Evolutionary conservation across 2,113 vertebrate species (phyloP).

Genomic region (Muscicapa adusta): DNA sequence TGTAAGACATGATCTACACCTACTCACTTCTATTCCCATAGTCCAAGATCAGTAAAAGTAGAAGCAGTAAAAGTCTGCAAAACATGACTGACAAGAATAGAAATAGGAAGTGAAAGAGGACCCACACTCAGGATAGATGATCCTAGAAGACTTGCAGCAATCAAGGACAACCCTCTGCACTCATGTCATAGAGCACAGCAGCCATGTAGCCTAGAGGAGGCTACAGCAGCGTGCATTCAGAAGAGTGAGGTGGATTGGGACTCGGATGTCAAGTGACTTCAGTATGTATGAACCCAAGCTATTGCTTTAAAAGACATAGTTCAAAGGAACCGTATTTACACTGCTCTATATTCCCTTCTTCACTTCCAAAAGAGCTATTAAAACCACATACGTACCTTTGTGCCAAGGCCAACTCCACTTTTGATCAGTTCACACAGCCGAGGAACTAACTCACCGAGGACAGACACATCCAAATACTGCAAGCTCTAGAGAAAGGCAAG

Average conservation of each 20-base stretch:
- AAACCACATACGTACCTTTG: constrained; percentile 81
- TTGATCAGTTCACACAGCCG: constrained; percentile 91
- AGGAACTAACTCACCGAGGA: constrained; percentile 90
- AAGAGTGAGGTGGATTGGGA: not conserved
- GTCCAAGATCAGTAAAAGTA: not conserved
- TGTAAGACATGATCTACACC: not conserved
- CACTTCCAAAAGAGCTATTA: not conserved
- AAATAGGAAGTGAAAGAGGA: not conserved
- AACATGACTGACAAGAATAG: not conserved
- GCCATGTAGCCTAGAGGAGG: not conserved
- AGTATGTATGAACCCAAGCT: not conserved
- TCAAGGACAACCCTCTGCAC: not conserved
- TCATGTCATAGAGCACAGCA: not conserved
- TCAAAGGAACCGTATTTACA: not conserved
- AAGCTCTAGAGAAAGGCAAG: constrained; percentile 80
- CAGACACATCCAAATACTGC: constrained; percentile 91
- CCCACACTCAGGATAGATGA: not conserved
- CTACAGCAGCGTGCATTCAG: not conserved
- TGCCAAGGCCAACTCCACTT: constrained; percentile 93
- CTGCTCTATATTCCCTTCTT: not conserved
- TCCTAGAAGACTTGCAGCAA: not conserved
- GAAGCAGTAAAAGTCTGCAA: not conserved
- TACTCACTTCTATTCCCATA: not conserved
- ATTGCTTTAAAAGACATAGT: not conserved
- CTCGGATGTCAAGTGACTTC: not conserved